Conservation (phyloP, 2,113 vertebrate genomes). For the Anguilla rostrata region DNA sequence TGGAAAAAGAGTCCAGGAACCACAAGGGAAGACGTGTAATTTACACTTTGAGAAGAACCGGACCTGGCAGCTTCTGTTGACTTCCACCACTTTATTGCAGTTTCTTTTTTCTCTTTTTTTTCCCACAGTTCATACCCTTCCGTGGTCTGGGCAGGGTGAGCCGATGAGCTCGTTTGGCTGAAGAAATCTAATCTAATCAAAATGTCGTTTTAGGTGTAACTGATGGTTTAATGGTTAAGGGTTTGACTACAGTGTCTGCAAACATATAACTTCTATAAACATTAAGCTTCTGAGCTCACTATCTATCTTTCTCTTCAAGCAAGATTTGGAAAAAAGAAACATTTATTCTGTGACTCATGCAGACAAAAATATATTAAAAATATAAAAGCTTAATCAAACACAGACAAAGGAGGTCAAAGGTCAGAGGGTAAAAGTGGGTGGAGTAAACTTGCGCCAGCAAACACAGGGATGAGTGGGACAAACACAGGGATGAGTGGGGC, state of each 20-base stretch:
- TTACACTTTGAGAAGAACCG: background rate
- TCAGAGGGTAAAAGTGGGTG: background rate
- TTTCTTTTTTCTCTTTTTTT: background rate
- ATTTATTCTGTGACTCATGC: background rate
- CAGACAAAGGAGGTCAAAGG: constrained; percentile 16
- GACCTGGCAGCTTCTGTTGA: background rate
- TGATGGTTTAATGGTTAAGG: too few relatives aligned
- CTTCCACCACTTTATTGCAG: background rate
- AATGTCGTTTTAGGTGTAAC: background rate
- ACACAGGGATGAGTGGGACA: background rate
- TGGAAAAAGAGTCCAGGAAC: background rate
- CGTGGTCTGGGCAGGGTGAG: background rate
- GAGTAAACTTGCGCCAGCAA: background rate
- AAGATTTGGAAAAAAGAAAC: constrained; percentile 1
- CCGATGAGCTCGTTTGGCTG: background rate
- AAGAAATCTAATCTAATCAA: background rate
- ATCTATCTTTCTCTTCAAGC: background rate
- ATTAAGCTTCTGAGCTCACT: too few relatives aligned
- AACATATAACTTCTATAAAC: too few relatives aligned
- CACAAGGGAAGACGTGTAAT: background rate
- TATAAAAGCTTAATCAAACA: background rate
- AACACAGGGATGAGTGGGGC: too few relatives aligned
- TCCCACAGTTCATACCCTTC: background rate
- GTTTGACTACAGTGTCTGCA: too few relatives aligned
- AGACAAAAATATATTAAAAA: background rate